Evolutionary conservation across 2,113 vertebrate species (phyloP).

Genomic region (Sigmodon hispidus): DNA sequence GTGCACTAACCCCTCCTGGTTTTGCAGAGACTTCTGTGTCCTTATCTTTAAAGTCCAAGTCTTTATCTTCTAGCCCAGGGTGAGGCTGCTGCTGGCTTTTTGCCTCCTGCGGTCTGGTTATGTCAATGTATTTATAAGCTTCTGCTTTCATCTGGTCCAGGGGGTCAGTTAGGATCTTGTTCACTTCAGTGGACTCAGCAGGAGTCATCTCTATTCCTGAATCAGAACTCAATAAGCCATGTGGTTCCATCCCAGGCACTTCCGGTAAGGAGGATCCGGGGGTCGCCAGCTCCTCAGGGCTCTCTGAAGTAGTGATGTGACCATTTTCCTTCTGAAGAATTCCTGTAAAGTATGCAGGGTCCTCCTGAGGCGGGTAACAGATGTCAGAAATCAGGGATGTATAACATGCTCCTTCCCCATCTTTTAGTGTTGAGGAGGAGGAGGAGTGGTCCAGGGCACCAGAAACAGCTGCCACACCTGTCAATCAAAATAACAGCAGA

Average conservation of each 20-base stretch:
- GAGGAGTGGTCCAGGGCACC: slow-evolving; percentile 74
- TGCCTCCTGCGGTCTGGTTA: slow-evolving; percentile 90
- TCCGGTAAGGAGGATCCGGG: slow-evolving; percentile 83
- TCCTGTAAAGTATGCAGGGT: slow-evolving; percentile 91
- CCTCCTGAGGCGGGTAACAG: slow-evolving; percentile 84
- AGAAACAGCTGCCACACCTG: slow-evolving; percentile 85
- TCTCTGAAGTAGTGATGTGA: slow-evolving; percentile 76
- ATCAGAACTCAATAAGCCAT: slow-evolving; percentile 90
- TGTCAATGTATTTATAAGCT: slow-evolving; percentile 97
- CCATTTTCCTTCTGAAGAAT: slow-evolving; percentile 87
- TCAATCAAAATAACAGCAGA: slow-evolving; percentile 68
- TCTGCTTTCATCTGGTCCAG: slow-evolving; percentile 91
- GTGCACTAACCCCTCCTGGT: slow-evolving; percentile 81
- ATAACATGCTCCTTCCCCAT: slow-evolving; percentile 90
- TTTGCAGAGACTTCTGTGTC: slow-evolving; percentile 68
- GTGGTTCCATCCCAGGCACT: slow-evolving; percentile 87
- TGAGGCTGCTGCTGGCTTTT: slow-evolving; percentile 78
- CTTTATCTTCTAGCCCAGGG: slow-evolving; percentile 83
- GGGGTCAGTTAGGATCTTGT: slow-evolving; percentile 89
- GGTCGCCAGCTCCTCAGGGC: slow-evolving; percentile 81
- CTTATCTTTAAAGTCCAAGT: slow-evolving; percentile 75
- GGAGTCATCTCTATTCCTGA: slow-evolving; percentile 94
- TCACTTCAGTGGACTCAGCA: slow-evolving; percentile 88
- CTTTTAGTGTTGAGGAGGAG: slow-evolving; percentile 86
- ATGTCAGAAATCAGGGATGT: slow-evolving; percentile 93